These are phyloP conservation scores for Zaprionus davidi DNA, from an alignment of 1,140 invertebrate species.

Conservation along the genomic window DNA sequence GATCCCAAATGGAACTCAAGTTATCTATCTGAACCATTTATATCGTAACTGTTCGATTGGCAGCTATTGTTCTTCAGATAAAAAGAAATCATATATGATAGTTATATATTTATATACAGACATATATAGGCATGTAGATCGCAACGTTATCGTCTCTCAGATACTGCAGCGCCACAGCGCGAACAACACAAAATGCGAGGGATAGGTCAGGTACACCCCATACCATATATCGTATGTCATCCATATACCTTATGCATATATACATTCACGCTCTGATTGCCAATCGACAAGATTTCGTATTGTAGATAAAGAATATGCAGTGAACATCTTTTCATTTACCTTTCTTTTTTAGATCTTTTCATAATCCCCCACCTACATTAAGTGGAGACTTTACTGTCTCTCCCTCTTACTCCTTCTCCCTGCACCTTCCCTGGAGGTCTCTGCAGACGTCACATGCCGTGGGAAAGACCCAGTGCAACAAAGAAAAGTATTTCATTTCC, in stretches of 20 bases:
- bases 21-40: too few relatives aligned
- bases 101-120: neutral
- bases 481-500: conserved; percentile 6
- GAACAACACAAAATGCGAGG: conserved; percentile 19
- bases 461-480: conserved; percentile 50
- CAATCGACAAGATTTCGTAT: neutral
- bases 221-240: neutral
- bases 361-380: too few relatives aligned
- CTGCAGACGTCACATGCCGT: conserved; percentile 20
- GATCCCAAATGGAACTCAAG: neutral
- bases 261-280: neutral
- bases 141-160: conserved; percentile 29
- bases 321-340: too few relatives aligned
- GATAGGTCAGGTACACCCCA: conserved; percentile 57
- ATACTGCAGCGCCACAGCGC: conserved; percentile 17
- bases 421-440: neutral
- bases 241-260: conserved; percentile 4
- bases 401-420: neutral
- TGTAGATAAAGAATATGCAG: too few relatives aligned
- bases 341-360: too few relatives aligned
- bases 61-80: too few relatives aligned
- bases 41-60: too few relatives aligned
- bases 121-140: neutral
- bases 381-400: neutral
- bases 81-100: too few relatives aligned